Percentiles rank a stretch among this genome's conserved stretches.
phyloP scores from a whole-genome alignment of 1,140 invertebrate genomes.

The Drosophila nikananu region DNA sequence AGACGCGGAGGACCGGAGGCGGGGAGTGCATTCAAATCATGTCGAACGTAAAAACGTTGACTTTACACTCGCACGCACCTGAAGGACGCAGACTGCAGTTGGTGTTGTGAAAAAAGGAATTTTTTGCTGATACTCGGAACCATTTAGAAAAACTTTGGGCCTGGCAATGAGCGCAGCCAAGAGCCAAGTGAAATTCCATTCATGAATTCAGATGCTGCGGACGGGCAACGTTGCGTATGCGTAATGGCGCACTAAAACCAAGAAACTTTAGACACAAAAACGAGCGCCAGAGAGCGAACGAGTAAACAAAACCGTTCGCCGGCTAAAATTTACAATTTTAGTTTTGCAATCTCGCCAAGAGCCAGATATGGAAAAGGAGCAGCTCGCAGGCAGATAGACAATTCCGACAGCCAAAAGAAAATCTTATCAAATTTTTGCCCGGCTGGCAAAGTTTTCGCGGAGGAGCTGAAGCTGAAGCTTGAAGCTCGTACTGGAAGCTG shows the following conservation, averaged over 20 bases:
- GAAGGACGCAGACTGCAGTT: constrained; percentile 27
- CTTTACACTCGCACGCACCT: constrained; percentile 48
- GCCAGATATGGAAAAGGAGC: constrained; percentile 49
- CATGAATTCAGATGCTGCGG: constrained; percentile 9
- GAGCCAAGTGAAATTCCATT: constrained; percentile 18
- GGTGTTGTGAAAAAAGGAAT: constrained; percentile 23
- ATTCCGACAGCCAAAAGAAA: constrained; percentile 41
- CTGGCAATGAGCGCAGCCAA: neutral
- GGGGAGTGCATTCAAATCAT: constrained; percentile 68
- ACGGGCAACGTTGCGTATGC: constrained; percentile 44
- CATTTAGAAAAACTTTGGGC: constrained; percentile 15
- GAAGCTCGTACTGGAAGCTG: neutral
- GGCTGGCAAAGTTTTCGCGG: constrained; percentile 50
- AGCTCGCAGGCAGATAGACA: constrained; percentile 42
- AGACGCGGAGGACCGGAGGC: neutral
- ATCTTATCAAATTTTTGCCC: constrained; percentile 61
- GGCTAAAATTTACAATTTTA: constrained; percentile 56
- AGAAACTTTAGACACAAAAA: constrained; percentile 5
- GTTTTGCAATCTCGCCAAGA: constrained; percentile 50
- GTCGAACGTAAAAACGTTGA: constrained; percentile 75
- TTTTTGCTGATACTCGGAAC: constrained; percentile 22
- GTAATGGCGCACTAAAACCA: constrained; percentile 41
- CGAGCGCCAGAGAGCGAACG: neutral
- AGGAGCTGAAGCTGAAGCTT: neutral
- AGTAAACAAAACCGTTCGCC: constrained; percentile 54